Base-by-base conservation (phyloP, 2,797 vertebrate genomes). In the Labeo calbasu region DNA sequence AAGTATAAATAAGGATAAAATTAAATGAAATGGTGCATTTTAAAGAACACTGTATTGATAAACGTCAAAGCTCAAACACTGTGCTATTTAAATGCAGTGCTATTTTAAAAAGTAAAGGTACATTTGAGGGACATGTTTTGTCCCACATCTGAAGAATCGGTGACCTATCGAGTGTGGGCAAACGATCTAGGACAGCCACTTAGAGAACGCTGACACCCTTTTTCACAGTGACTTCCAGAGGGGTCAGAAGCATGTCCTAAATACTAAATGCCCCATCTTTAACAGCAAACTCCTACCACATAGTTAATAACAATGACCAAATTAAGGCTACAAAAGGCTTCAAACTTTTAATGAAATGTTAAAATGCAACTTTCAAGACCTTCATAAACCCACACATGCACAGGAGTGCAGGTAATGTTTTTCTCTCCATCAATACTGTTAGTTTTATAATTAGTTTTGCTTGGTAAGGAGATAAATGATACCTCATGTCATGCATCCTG, bases 101-200 rank as follows among this genome's bases (percentile, higher is more conserved):
- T 75, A 75, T 43, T 76, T 76, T 40, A 40, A 76, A 57, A 59
- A 23, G 8, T 14, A 23, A 76, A 76, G 73, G 51, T 23, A 59
- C 53, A 59, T 76, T 59, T 43, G 32, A 77, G 73, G 53, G 53
- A 43, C 53, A 23, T 59, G n/a, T 77, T 77, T 77, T 77, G 53
- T 76, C 32, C 32, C 19, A 76, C 43, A 57, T 76, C 73, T 76
- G 51, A 15, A 76, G 53, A 59, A 55, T n/a, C 32, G 2, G 32
- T 43, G 53, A 77, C 40, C n/a, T 77, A 46, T 61, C 46, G 57
- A 63, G 40, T 19, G 36, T 63, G 75, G 57, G 23, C 40, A 77
- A 63, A 48, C 15, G 76, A 77, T 77, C 51, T 77, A 77, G 76
- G 76, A 61, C 76, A 77, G 76, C 57, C 76, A 77, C 57, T 77